phyloP scores from a whole-genome alignment of 2,113 vertebrate species.

The Delphinus delphis region DNA sequence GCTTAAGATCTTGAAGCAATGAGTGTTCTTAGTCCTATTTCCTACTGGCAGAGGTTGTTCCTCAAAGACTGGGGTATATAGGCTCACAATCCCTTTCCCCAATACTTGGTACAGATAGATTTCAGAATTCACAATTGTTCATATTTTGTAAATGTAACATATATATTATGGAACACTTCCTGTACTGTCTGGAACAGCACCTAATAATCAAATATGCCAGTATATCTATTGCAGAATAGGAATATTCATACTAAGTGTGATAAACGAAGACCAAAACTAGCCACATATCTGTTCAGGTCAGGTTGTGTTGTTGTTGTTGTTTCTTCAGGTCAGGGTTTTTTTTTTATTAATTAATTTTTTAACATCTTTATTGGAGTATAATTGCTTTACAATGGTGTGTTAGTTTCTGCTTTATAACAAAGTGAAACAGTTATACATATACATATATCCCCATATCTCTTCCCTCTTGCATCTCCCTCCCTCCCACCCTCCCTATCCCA shows the following conservation, averaged over 20 bases:
- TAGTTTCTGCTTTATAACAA: too few species aligned
- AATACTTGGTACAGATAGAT: background rate
- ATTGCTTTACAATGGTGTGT: too few species aligned
- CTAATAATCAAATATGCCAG: background rate
- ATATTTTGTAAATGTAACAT: background rate
- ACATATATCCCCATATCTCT: too few species aligned
- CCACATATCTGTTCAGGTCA: background rate
- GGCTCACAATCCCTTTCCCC: background rate
- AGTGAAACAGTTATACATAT: too few species aligned
- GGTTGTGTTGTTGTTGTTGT: background rate
- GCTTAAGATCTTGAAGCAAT: background rate
- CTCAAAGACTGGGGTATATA: background rate
- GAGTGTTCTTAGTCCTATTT: background rate
- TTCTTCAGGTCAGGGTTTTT: background rate
- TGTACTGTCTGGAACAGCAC: background rate
- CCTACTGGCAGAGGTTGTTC: background rate
- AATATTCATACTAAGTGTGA: background rate
- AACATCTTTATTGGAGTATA: too few species aligned
- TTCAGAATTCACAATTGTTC: background rate
- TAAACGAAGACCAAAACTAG: slow-evolving; percentile 27
- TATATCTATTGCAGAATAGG: background rate
- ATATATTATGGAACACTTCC: background rate
- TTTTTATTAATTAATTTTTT: background rate
- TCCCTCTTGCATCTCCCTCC: too few species aligned
- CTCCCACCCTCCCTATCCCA: too few species aligned